These are phyloP conservation scores for Lumbricus terrestris DNA, from an alignment of 2,888 invertebrate species.

Conservation along the genomic window DNA sequence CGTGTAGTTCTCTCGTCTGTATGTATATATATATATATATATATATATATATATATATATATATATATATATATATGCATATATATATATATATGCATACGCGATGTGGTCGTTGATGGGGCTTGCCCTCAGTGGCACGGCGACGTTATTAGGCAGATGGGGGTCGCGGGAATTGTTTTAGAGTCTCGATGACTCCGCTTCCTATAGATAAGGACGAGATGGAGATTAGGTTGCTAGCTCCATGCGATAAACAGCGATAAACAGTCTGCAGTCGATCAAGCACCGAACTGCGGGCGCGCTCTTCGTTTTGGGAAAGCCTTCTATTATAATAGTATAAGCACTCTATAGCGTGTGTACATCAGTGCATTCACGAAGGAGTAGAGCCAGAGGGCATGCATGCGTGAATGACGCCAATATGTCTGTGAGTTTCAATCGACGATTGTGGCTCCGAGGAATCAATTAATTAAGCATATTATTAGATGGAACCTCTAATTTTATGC, in stretches of 20 bases:
- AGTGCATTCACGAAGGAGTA: neutral
- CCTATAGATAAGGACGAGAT: conserved; percentile 13
- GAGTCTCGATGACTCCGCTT: conserved; percentile 6
- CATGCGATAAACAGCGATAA: too few relatives aligned
- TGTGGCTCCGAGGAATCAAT: neutral
- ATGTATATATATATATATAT: neutral
- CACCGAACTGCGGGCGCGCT: neutral
- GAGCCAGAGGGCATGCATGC: too few relatives aligned
- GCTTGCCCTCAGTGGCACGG: conserved; percentile 5
- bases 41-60: neutral
- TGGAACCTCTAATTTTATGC: neutral
- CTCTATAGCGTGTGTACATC: neutral
- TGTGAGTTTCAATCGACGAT: neutral
- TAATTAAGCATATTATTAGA: too few relatives aligned
- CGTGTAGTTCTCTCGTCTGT: too few relatives aligned
- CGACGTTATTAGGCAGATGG: conserved; percentile 10
- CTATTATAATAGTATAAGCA: neutral
- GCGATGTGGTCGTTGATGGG: neutral
- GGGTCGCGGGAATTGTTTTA: conserved; percentile 15
- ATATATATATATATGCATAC: neutral
- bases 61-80: neutral
- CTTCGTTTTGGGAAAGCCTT: neutral
- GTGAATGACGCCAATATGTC: neutral
- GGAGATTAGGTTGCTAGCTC: conserved; percentile 3
- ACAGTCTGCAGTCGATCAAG: neutral